phyloP scores from a whole-genome alignment of 1,140 invertebrate genomes.

The Heterodera carotae region DNA sequence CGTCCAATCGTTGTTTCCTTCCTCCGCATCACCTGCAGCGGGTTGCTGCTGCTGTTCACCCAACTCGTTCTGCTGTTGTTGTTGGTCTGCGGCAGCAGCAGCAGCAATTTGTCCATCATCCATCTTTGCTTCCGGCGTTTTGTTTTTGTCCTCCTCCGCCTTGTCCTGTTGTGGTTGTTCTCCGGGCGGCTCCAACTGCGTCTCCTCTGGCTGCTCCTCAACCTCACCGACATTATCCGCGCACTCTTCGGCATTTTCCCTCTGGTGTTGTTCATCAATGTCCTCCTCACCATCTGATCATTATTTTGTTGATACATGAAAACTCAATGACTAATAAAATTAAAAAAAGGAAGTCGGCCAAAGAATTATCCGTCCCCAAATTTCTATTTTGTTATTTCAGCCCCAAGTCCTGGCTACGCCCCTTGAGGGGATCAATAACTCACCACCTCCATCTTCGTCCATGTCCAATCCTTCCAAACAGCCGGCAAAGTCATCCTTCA shows the following conservation, averaged over 20 bases:
- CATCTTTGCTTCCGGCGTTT: slow-evolving; percentile 57
- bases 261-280: slow-evolving; percentile 33
- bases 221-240: slow-evolving; percentile 40
- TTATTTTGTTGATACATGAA: no score
- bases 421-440: slow-evolving; percentile 13
- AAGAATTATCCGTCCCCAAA: no score
- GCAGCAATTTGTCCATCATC: slow-evolving; percentile 55
- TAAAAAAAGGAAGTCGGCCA: no score
- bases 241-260: slow-evolving; percentile 52
- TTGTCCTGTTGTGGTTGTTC: slow-evolving; percentile 85
- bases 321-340: no score
- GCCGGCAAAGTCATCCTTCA: neutral
- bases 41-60: slow-evolving; percentile 14
- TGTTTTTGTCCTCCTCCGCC: slow-evolving; percentile 28
- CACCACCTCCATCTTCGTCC: slow-evolving; percentile 20
- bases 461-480: slow-evolving; percentile 42
- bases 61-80: neutral
- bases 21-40: no score
- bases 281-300: slow-evolving; percentile 30
- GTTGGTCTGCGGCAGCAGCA: slow-evolving; percentile 30
- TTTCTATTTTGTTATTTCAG: no score
- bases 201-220: slow-evolving; percentile 38
- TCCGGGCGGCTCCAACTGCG: slow-evolving; percentile 71
- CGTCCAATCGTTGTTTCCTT: neutral
- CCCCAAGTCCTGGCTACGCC: slow-evolving; percentile 4